phyloP scores from a whole-genome alignment of 64 coral and sea anemone species.

The Pocillopora verrucosa region DNA sequence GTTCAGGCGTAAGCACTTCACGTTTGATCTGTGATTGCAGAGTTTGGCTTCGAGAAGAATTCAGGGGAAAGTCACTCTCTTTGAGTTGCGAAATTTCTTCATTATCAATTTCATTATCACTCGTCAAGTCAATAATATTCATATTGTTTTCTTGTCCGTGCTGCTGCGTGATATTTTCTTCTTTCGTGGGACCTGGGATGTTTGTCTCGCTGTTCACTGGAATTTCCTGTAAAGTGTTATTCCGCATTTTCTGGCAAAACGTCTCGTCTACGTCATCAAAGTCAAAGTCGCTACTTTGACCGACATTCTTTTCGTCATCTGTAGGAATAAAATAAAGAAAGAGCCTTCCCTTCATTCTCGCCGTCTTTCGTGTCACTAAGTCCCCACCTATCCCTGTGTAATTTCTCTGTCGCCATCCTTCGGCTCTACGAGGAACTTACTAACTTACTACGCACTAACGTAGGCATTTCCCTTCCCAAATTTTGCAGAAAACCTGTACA shows the following conservation, averaged over 20 bases:
- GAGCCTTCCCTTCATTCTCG: neutral
- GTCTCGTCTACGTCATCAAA: conserved; percentile 41
- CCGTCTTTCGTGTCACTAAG: neutral
- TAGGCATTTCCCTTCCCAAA: too few species aligned
- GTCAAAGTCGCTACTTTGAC: conserved; percentile 47
- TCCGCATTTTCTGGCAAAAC: conserved; percentile 19
- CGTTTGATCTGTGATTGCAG: neutral
- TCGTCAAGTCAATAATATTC: conserved; percentile 40
- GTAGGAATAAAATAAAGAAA: neutral
- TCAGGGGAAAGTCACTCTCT: neutral
- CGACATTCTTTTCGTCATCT: conserved; percentile 27
- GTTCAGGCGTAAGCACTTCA: neutral
- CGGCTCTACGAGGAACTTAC: too few species aligned
- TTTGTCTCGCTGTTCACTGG: neutral
- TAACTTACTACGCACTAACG: too few species aligned
- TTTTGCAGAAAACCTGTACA: too few species aligned
- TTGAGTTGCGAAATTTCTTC: neutral
- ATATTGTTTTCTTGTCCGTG: neutral
- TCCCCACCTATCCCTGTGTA: too few species aligned
- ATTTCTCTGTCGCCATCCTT: too few species aligned
- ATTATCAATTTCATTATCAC: conserved; percentile 13
- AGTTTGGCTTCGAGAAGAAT: neutral
- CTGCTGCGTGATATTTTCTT: neutral
- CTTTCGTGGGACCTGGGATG: neutral
- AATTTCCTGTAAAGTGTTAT: neutral